Conservation (phyloP, 2,888 invertebrate genomes). For the Hydrotaea diabolus region DNA sequence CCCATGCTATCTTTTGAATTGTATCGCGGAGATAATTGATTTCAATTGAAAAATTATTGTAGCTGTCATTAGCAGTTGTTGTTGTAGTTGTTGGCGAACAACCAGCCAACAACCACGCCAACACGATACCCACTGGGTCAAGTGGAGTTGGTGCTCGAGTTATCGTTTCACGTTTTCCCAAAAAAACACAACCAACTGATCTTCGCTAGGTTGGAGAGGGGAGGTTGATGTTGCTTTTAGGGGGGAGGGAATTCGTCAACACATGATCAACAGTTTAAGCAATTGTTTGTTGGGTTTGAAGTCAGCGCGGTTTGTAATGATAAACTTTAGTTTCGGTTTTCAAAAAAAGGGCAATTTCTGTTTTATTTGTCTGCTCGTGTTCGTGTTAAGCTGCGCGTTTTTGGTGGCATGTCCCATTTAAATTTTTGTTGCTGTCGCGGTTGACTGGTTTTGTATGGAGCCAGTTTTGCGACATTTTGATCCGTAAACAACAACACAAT, state of each 20-base stretch:
- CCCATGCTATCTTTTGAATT: background rate
- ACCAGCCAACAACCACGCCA: background rate
- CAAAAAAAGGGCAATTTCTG: constrained; percentile 1
- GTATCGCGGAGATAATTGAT: background rate
- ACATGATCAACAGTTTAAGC: background rate
- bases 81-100: background rate
- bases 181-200: background rate
- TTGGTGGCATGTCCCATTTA: background rate
- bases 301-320: background rate
- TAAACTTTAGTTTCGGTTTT: too few species aligned
- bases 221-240: background rate
- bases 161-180: background rate
- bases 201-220: background rate
- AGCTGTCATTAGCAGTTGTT: background rate
- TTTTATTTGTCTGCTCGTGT: too few species aligned
- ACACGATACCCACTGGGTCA: constrained; percentile 1
- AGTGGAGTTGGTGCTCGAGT: background rate
- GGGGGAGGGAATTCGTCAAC: background rate
- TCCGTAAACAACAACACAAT: background rate
- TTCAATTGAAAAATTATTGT: constrained; percentile 7
- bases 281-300: background rate
- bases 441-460: background rate
- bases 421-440: background rate
- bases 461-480: background rate
- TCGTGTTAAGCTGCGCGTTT: background rate